Percentiles rank a stretch among this genome's conserved stretches.
Evolutionary conservation across 2,888 invertebrate species (phyloP).

Genomic region (Trissoscelio sp.): DNA sequence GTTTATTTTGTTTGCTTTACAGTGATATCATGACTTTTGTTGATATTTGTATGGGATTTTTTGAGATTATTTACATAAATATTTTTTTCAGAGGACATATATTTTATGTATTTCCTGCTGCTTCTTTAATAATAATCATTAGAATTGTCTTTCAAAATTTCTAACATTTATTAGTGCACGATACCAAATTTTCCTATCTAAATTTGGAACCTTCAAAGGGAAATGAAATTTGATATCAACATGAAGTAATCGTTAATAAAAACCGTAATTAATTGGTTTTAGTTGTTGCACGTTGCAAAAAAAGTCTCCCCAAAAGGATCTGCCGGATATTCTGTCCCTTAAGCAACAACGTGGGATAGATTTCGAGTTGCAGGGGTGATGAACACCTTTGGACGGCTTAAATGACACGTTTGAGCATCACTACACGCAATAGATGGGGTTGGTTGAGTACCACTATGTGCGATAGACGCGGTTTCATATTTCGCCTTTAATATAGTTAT

Average conservation of each 20-base stretch:
- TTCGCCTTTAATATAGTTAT: slow-evolving; percentile 51
- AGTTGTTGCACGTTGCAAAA: slow-evolving; percentile 34
- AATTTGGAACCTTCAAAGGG: too few relatives aligned
- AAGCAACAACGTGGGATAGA: slow-evolving; percentile 30
- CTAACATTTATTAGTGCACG: too few relatives aligned
- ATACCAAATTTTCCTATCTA: too few relatives aligned
- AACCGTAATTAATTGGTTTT: slow-evolving; percentile 44
- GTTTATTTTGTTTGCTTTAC: too few relatives aligned
- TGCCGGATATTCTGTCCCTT: slow-evolving; percentile 25
- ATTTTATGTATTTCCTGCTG: too few relatives aligned
- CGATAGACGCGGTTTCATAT: slow-evolving; percentile 38
- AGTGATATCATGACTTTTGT: too few relatives aligned
- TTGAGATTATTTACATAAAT: too few relatives aligned
- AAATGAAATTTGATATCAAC: too few relatives aligned
- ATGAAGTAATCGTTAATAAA: slow-evolving; percentile 26
- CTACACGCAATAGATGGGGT: slow-evolving; percentile 30
- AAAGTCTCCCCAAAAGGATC: not conserved
- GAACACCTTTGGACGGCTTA: slow-evolving; percentile 42
- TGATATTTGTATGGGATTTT: too few relatives aligned
- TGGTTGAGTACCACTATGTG: slow-evolving; percentile 52
- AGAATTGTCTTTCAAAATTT: too few relatives aligned
- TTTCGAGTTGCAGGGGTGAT: slow-evolving; percentile 41
- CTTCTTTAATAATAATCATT: too few relatives aligned
- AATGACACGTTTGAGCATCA: slow-evolving; percentile 56
- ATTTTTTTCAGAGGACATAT: too few relatives aligned